Evolutionary conservation across 2,888 invertebrate genomes (phyloP), one percentile per base, ranked within the genome.

Genomic region (Ectropis crepuscularia): DNA sequence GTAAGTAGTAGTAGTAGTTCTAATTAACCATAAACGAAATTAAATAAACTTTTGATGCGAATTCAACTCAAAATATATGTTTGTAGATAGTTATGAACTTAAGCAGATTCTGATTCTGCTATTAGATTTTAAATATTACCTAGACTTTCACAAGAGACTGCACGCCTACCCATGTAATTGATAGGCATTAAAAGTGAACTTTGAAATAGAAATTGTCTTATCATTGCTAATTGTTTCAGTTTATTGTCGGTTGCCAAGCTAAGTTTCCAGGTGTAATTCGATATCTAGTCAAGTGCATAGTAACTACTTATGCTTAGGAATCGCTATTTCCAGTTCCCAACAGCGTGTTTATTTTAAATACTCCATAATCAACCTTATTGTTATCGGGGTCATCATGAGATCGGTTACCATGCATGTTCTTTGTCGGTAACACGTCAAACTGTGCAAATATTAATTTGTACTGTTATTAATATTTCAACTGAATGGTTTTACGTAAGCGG

Each of bases 321-420:
- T 28, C 38, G 48, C 39, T 41, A 49, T 61, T 58, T 28, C 54
- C 36, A 43, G 61, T 61, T 65, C 43, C 48, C 7, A 38, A 49
- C 48, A 49, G 49, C 37, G 10, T 37, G 7, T 11, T 43, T 12
- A 16, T 48, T 39, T 47, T 55, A 41, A 47, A 36, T 58, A 50
- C 6, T 41, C 43, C 6, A 16, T 37, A 50, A 45, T 38, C 38
- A 45, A 16, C 11, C 5, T 43, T 41, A 47, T 41, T 41, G 43
- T 43, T 54, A 60, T 54, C 60, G 12, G 41, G 36, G 12, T n/a
- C 11, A 57, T 57, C 45, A 61, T 53, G 47, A 53, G 53, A 61
- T 36, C 12, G 43, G 65, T 65, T 65, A 46, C 65, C 42, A 58
- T 51, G 58, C 48, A n/a, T 36, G 16, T 50, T 48, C 59, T 59